Evolutionary conservation across 1,140 invertebrate genomes (phyloP).

Genomic region (Pseudomyrmex concolor): DNA sequence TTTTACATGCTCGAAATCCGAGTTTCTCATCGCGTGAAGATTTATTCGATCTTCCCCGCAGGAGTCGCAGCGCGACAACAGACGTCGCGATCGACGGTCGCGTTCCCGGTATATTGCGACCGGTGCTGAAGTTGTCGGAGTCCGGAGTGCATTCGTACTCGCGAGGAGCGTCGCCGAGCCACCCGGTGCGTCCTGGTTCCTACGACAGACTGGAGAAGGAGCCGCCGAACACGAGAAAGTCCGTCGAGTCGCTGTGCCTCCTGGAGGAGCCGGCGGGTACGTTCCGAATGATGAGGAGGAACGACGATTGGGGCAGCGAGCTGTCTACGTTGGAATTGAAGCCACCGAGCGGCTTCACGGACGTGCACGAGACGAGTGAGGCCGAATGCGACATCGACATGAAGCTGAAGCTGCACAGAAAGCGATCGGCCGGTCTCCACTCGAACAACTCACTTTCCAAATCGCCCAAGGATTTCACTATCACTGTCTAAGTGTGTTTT

Average conservation of each 20-base stretch:
- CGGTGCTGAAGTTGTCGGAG: slow-evolving; percentile 79
- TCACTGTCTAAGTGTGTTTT: slow-evolving; percentile 83
- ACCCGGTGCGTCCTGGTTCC: slow-evolving; percentile 66
- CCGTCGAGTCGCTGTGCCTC: slow-evolving; percentile 80
- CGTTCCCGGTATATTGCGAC: slow-evolving; percentile 73
- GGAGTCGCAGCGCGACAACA: slow-evolving; percentile 78
- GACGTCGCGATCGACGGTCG: slow-evolving; percentile 79
- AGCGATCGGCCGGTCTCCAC: slow-evolving; percentile 68
- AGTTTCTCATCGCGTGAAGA: neutral
- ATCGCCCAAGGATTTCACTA: slow-evolving; percentile 83
- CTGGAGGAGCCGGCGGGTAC: slow-evolving; percentile 73
- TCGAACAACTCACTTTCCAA: slow-evolving; percentile 81
- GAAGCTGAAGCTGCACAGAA: slow-evolving; percentile 80
- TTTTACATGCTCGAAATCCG: neutral
- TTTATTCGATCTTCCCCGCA: slow-evolving; percentile 38
- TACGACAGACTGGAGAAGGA: slow-evolving; percentile 75
- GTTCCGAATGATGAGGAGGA: slow-evolving; percentile 70
- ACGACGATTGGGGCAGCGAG: slow-evolving; percentile 80
- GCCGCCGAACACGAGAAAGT: slow-evolving; percentile 73
- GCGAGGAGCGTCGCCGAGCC: slow-evolving; percentile 79
- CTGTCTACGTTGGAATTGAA: slow-evolving; percentile 82
- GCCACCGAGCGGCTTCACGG: slow-evolving; percentile 83
- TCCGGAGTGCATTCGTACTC: slow-evolving; percentile 80
- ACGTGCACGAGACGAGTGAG: slow-evolving; percentile 83
- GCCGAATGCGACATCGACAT: slow-evolving; percentile 85